Evolutionary conservation across 2,797 vertebrate species (phyloP).

Genomic region (Sphaeramia orbicularis): DNA sequence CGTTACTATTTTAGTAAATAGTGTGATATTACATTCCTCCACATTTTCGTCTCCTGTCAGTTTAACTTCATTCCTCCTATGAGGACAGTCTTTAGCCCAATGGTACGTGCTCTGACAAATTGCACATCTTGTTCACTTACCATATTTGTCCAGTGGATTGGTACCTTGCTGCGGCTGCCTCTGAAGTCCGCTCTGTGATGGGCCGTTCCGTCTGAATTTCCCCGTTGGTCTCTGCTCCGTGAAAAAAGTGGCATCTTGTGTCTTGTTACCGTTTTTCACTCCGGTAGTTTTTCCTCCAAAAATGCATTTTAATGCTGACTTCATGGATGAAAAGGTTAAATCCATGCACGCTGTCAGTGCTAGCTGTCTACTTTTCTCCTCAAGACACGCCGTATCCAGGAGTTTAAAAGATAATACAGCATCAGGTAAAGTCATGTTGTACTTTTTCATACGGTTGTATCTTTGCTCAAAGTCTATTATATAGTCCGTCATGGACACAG

Average conservation of each 20-base stretch:
- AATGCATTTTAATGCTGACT: background rate
- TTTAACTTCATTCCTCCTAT: conserved; percentile 21
- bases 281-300: background rate
- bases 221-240: too few species aligned
- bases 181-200: too few species aligned
- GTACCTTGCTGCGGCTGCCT: too few species aligned
- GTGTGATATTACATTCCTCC: conserved; percentile 21
- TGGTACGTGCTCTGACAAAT: conserved; percentile 43
- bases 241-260: too few species aligned
- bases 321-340: too few species aligned
- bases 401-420: background rate
- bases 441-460: background rate
- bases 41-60: conserved; percentile 13
- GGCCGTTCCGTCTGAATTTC: too few species aligned
- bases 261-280: too few species aligned
- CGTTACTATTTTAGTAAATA: too few species aligned
- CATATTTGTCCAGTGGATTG: conserved; percentile 30
- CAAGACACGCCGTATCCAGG: background rate
- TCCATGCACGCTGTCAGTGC: background rate
- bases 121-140: conserved; percentile 23
- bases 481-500: background rate
- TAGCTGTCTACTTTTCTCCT: background rate
- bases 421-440: background rate
- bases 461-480: background rate
- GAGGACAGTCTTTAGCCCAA: conserved; percentile 35